Evolutionary conservation across 2,113 vertebrate genomes (phyloP), one percentile per base, ranked within the genome.

Genomic region (Aspiorhynchus laticeps): DNA sequence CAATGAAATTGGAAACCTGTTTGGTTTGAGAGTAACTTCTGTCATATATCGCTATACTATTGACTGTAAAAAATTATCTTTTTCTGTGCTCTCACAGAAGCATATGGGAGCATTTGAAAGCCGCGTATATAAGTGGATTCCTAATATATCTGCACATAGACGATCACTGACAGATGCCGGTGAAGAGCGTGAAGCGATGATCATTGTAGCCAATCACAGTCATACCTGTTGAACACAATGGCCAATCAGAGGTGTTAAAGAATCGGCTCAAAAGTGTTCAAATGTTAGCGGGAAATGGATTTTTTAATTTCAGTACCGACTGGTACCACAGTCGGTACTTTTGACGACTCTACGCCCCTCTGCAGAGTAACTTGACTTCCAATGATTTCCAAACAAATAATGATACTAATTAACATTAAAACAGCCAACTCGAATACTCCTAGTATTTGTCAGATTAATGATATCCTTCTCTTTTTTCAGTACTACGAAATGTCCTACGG

Each of bases 401-500:
- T 63, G 33, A 14, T 1, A 43, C 11, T 26, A 63, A 41, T 67
- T n/a, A 61, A 56, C 26, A 3, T 11, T 79, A 5, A 53, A 78
- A 61, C 26, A 10, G 17, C 46, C 14, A 21, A 36, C 19, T 79
- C 1, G 10, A 21, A 19, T 53, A 26, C 4, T 5, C 11, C 43
- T 28, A 26, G 14, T 9, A 24, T 36, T 19, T 41, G 21, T 43
- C 19, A 24, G 12, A 41, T 33, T 51, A 83, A 85, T 86, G 51
- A 80, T 31, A 14, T 28, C 36, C 46, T 88, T 38, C 73, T 56
- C 12, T 90, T 2, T 17, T 96, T 93, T 88, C 94, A 99, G 98
- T 99, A 99, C 95, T 99, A 99, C 4, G 98, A 99, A 94, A 99
- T 99, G 98, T 99, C 98, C 88, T 99, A 99, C 88, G 97, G 98